phyloP scores from a whole-genome alignment of 2,888 invertebrate species.

The Arge pagana region DNA sequence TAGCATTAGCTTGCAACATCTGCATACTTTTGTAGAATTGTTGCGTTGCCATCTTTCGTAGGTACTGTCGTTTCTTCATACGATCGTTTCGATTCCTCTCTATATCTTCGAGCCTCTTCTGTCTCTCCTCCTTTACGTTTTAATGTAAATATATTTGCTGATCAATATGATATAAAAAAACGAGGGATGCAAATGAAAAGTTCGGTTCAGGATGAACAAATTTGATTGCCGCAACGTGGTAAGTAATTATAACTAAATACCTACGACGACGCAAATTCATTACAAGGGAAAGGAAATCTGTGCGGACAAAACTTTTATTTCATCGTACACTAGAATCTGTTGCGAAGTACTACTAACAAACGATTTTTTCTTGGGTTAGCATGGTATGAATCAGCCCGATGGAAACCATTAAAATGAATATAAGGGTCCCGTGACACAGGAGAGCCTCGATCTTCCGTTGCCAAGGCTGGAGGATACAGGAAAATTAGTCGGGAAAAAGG shows the following conservation, averaged over 20 bases:
- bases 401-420: constrained; percentile 47
- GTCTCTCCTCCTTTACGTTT: constrained; percentile 69
- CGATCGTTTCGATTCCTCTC: constrained; percentile 70
- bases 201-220: too few relatives aligned
- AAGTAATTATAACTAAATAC: too few relatives aligned
- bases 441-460: constrained; percentile 47
- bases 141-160: neutral
- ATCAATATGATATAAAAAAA: too few relatives aligned
- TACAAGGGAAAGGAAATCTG: too few relatives aligned
- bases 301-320: too few relatives aligned
- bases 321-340: too few relatives aligned
- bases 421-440: constrained; percentile 48
- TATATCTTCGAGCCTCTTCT: constrained; percentile 76
- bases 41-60: constrained; percentile 76
- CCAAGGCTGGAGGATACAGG: constrained; percentile 46
- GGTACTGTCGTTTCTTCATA: constrained; percentile 67
- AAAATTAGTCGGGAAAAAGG: too few relatives aligned
- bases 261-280: too few relatives aligned
- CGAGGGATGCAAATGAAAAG: too few relatives aligned
- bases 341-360: neutral
- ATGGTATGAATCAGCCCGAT: constrained; percentile 44
- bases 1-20: constrained; percentile 80
- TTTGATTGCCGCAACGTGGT: too few relatives aligned
- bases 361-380: constrained; percentile 38
- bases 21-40: constrained; percentile 85